Evolutionary conservation across 23 tunicate species (phyloP).

Genomic region (Ciona savignyi): DNA sequence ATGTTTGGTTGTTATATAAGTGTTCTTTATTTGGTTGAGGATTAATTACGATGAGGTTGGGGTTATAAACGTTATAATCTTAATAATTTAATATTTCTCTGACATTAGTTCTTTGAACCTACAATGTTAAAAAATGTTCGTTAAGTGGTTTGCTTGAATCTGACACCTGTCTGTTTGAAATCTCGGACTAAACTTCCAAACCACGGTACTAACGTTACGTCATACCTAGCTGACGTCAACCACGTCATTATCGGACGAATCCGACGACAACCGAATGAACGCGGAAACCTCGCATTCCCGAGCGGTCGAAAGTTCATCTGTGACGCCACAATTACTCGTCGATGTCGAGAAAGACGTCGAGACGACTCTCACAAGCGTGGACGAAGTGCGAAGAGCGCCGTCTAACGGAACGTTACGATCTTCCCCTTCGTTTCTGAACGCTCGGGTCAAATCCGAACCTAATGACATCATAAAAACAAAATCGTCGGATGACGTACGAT

Average conservation of each 20-base stretch:
- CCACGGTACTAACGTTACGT: no score
- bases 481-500: constrained; percentile 11
- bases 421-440: neutral
- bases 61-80: no score
- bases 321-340: neutral
- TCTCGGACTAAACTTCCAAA: no score
- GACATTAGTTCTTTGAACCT: no score
- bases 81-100: no score
- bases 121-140: no score
- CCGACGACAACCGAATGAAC: neutral
- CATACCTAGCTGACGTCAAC: constrained; percentile 21
- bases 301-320: neutral
- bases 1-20: no score
- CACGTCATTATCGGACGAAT: constrained; percentile 23
- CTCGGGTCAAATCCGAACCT: neutral
- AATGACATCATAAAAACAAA: neutral
- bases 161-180: no score
- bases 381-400: constrained; percentile 1
- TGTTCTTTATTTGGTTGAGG: no score
- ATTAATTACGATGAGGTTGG: no score
- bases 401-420: neutral
- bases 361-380: neutral
- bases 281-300: neutral
- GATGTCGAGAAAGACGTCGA: neutral
- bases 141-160: no score